phyloP scores from a whole-genome alignment of 1,140 invertebrate species.

The Chymomyza costata region DNA sequence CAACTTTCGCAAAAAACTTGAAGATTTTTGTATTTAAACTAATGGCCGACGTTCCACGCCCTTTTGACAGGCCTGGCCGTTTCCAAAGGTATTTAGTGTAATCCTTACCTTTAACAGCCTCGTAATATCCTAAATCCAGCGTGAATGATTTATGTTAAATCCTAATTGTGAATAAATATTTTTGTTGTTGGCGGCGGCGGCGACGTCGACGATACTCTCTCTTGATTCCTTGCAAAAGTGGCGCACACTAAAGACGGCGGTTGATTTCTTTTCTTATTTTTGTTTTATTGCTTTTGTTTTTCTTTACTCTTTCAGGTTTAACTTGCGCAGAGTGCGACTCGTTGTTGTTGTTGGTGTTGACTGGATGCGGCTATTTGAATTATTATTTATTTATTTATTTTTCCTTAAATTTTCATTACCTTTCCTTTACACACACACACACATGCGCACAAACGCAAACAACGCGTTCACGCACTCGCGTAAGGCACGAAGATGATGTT shows the following conservation, averaged over 20 bases:
- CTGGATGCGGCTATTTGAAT: slow-evolving; percentile 28
- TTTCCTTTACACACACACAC: background rate
- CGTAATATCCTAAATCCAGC: slow-evolving; percentile 75
- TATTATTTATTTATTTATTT: slow-evolving; percentile 21
- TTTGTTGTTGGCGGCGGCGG: slow-evolving; percentile 19
- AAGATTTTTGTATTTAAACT: too few relatives aligned
- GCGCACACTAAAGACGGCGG: slow-evolving; percentile 32
- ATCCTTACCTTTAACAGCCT: slow-evolving; percentile 72
- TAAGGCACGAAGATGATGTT: slow-evolving; percentile 56
- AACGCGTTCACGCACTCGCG: slow-evolving; percentile 27
- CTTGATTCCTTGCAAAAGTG: slow-evolving; percentile 9
- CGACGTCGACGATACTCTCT: slow-evolving; percentile 6
- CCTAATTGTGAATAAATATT: slow-evolving; percentile 38
- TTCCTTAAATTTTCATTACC: slow-evolving; percentile 13
- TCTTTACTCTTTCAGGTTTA: slow-evolving; percentile 14
- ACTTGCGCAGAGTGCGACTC: too few relatives aligned
- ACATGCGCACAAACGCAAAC: background rate
- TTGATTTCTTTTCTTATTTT: slow-evolving; percentile 26
- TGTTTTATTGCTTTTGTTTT: slow-evolving; percentile 12
- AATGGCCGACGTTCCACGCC: too few relatives aligned
- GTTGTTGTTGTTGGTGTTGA: slow-evolving; percentile 9
- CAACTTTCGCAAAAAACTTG: too few relatives aligned
- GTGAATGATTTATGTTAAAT: slow-evolving; percentile 71
- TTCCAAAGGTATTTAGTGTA: too few relatives aligned
- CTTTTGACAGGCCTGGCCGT: too few relatives aligned